These are phyloP conservation scores for Acromyrmex charruanus DNA, from an alignment of 1,140 invertebrate genomes.

Conservation along the genomic window DNA sequence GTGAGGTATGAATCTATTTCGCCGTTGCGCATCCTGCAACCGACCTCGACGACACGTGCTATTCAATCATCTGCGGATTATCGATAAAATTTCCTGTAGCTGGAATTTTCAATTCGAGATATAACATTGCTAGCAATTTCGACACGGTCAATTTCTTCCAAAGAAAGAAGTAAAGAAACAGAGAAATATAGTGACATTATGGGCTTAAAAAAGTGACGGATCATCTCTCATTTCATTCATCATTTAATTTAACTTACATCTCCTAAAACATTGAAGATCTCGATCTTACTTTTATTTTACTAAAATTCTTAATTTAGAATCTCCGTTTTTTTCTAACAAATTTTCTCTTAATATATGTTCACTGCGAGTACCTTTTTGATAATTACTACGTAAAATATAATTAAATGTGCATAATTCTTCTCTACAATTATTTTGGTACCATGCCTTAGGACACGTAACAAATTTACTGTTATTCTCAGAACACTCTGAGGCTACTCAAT, in stretches of 20 bases:
- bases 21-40: constrained; percentile 28
- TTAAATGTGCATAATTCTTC: neutral
- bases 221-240: too few species aligned
- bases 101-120: constrained; percentile 6
- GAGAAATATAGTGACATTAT: neutral
- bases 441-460: too few species aligned
- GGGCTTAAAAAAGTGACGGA: neutral
- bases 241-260: neutral
- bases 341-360: neutral
- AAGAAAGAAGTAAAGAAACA: neutral
- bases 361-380: neutral
- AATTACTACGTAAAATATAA: constrained; percentile 15
- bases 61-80: constrained; percentile 45
- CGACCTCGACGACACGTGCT: constrained; percentile 7
- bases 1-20: constrained; percentile 51
- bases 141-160: neutral
- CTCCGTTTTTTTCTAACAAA: neutral
- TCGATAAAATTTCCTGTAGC: constrained; percentile 14
- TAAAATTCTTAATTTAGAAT: constrained; percentile 6
- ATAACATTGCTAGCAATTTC: neutral
- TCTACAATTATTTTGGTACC: neutral
- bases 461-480: neutral
- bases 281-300: too few species aligned
- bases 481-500: neutral
- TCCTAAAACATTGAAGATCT: neutral